Evolutionary conservation across 2,888 invertebrate genomes (phyloP).

Genomic region (Meghimatium bilineatum): DNA sequence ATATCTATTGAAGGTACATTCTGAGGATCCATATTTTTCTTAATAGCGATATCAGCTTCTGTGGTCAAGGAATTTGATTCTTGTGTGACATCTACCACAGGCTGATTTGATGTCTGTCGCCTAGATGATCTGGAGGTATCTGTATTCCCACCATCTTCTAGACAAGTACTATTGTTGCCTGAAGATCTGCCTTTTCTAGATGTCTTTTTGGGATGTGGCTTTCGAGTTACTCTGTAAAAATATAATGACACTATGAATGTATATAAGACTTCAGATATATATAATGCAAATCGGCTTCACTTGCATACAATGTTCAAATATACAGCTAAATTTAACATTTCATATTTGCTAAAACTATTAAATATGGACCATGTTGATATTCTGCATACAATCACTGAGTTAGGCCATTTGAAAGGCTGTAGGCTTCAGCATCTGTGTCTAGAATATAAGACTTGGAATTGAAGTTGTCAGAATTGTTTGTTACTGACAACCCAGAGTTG

Average conservation of each 20-base stretch:
- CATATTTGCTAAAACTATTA: no score
- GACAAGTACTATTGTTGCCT: constrained; percentile 47
- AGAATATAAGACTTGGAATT: no score
- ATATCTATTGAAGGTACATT: constrained; percentile 7
- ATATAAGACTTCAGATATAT: background rate
- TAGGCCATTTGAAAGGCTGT: no score
- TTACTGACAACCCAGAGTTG: no score
- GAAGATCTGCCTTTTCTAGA: constrained; percentile 37
- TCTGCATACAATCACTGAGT: no score
- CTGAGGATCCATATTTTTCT: constrained; percentile 23
- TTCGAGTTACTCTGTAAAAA: constrained; percentile 31
- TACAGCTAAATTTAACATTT: no score
- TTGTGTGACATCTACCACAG: background rate
- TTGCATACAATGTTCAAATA: no score
- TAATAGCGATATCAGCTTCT: background rate
- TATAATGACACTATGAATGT: background rate
- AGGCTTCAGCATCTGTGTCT: no score
- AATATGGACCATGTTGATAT: no score
- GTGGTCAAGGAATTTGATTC: background rate
- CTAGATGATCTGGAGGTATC: constrained; percentile 29
- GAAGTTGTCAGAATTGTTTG: no score
- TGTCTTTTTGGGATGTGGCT: constrained; percentile 39
- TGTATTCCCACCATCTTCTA: constrained; percentile 42
- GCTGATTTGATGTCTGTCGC: background rate
- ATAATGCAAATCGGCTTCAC: no score